These are phyloP conservation scores for Polyommatus iphigenia DNA, from an alignment of 2,888 invertebrate species.

Conservation along the genomic window DNA sequence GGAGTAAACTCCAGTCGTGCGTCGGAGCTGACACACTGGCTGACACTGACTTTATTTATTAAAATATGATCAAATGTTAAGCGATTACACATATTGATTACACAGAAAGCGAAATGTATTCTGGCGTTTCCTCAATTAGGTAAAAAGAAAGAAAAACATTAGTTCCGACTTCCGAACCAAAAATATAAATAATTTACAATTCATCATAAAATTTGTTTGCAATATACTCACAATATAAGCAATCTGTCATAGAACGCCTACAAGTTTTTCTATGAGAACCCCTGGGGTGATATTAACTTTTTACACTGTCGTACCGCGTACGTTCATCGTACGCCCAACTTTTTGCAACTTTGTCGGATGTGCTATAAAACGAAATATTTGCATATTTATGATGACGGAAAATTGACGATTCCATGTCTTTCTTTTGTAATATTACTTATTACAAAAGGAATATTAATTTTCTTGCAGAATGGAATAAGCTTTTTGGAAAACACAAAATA, in stretches of 20 bases:
- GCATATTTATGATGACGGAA: background rate
- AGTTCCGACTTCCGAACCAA: no score
- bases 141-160: no score
- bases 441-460: background rate
- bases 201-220: no score
- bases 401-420: background rate
- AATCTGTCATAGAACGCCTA: background rate
- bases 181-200: background rate
- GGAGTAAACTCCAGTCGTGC: no score
- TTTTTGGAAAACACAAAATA: background rate
- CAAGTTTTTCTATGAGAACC: background rate
- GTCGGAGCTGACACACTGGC: no score
- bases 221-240: background rate
- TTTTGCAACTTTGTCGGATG: background rate
- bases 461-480: background rate
- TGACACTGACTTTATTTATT: no score
- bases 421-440: background rate
- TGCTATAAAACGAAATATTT: background rate
- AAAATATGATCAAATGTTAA: no score
- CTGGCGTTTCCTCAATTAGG: background rate
- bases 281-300: constrained; percentile 3
- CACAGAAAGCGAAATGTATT: background rate
- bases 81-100: no score
- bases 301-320: background rate
- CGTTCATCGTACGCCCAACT: background rate